Conservation (phyloP, 2,113 vertebrate genomes). For the Esox niger region DNA sequence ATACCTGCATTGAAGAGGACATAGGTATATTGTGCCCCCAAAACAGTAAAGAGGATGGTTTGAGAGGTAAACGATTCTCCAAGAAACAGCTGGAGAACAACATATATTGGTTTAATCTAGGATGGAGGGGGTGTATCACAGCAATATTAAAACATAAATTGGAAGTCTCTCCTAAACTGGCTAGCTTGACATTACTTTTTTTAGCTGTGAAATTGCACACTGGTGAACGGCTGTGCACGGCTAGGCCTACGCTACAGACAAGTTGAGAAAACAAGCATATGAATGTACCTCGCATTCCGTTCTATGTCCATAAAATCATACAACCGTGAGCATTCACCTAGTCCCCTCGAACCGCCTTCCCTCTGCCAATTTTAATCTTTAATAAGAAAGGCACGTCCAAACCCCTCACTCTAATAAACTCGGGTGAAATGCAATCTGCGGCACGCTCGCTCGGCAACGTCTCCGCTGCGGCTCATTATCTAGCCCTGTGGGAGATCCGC, state of each 20-base stretch:
- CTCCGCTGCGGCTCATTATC: constrained; percentile 19
- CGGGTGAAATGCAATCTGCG: constrained; percentile 18
- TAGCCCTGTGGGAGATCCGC: background rate
- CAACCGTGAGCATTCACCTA: background rate
- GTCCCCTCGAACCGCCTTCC: background rate
- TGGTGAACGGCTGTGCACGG: background rate
- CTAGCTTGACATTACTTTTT: background rate
- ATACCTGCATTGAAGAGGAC: no score
- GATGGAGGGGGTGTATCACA: no score
- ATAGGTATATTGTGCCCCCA: no score
- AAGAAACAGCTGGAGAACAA: no score
- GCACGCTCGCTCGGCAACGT: constrained; percentile 14
- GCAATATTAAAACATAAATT: background rate
- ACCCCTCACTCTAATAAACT: constrained; percentile 25
- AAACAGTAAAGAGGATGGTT: no score
- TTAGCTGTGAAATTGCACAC: background rate
- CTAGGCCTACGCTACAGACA: background rate
- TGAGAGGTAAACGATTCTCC: no score
- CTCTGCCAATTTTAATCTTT: constrained; percentile 20
- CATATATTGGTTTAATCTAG: no score
- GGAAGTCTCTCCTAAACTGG: background rate
- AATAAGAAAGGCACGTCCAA: constrained; percentile 27
- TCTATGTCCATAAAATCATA: constrained; percentile 2
- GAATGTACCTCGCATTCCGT: background rate
- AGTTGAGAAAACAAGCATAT: background rate